These are phyloP conservation scores for Aplidium turbinatum DNA, from an alignment of 23 tunicate genomes.

Conservation along the genomic window DNA sequence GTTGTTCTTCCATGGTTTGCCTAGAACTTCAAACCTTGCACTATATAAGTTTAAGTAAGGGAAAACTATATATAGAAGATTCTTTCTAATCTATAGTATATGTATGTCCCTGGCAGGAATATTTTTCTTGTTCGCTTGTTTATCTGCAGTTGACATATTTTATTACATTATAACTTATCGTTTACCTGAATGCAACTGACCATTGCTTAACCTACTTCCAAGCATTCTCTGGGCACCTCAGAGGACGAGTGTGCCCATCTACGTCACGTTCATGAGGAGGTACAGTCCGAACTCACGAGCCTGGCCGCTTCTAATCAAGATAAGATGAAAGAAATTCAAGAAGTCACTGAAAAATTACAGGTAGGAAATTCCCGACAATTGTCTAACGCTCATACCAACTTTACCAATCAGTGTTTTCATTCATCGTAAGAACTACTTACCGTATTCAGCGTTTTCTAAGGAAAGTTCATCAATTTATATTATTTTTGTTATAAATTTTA, in stretches of 20 bases:
- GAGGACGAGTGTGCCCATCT: slow-evolving; percentile 93
- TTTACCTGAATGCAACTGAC: not conserved
- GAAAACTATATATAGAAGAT: too few species aligned
- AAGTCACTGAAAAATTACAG: slow-evolving; percentile 37
- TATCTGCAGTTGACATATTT: too few species aligned
- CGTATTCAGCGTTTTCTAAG: not conserved
- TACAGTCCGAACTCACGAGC: slow-evolving; percentile 53
- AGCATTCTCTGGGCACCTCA: slow-evolving; percentile 72
- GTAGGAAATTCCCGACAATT: too few species aligned
- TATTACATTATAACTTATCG: not conserved
- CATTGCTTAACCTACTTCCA: too few species aligned
- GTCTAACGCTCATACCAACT: not conserved
- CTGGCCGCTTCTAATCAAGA: slow-evolving; percentile 65
- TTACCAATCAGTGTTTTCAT: not conserved
- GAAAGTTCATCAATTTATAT: not conserved
- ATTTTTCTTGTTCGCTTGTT: too few species aligned
- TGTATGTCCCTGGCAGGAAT: too few species aligned
- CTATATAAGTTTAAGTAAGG: too few species aligned
- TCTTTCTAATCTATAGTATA: too few species aligned
- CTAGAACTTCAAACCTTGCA: too few species aligned
- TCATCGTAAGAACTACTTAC: too few species aligned
- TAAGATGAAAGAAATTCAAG: slow-evolving; percentile 46
- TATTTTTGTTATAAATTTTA: not conserved
- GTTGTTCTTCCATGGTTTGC: too few species aligned
- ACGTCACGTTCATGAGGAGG: slow-evolving; percentile 50